Base-by-base conservation (phyloP, 2,888 invertebrate genomes). In the Saturnia japonica region DNA sequence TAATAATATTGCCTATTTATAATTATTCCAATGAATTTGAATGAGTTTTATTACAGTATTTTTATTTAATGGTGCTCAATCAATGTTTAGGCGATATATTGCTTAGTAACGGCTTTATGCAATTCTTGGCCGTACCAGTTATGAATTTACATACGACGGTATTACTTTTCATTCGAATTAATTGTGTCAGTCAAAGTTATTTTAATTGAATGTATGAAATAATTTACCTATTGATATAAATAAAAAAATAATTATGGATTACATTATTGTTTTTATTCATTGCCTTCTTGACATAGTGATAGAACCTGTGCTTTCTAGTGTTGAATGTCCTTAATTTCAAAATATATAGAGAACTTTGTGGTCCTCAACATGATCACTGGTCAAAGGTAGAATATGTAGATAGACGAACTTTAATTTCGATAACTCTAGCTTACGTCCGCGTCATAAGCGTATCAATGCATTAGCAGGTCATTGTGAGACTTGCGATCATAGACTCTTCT, bases 141-240 rank as follows among this genome's bases (percentile, higher is more conserved):
- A 72, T 79, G 75, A 75, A 60, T 43, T 68, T 71, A 70, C 76
- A 75, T 83, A 77, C 76, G 78, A 79, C 72, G 73, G 77, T 80
- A 77, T 85, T 82, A 82, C 83, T 85, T 86, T 84, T 82, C 78
- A 60, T 40, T 34, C 34, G 64, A 40, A 64, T 64, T 34, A 47
- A 68, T 71, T 60, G 40, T 68, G 62, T 62, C 69, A 69, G 62
- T 69, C 68, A 68, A 40, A 85, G 82, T 82, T 75, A 79, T 86
- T 80, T 84, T 85, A 83, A 84, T 83, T 80, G 78, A 81, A 84
- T 89, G 88, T 89, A 89, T 82, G 83, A 88, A 88, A 87, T 84
- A 82, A 74, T 78, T 84, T 86, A 88, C 81, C 79, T 84, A 83
- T 75, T 86, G 85, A 84, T 85, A 85, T 81, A 74, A 89, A 88